Conservation (phyloP, 2,797 vertebrate genomes). For the Melanotaenia parkinsoni region DNA sequence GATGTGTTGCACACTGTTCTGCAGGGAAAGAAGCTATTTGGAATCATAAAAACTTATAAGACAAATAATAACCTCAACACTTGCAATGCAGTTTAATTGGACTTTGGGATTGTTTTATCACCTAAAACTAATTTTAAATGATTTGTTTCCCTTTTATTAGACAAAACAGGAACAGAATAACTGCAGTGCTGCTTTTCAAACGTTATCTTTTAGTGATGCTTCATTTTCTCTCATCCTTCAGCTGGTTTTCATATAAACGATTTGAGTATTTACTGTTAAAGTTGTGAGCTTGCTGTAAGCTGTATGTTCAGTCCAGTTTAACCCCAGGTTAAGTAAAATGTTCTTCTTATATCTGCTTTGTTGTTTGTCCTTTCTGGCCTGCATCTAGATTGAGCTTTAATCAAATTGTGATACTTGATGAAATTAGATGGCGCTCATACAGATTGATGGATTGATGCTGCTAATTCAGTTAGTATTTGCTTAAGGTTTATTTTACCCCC, state of each 20-base stretch:
- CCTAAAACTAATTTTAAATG: too few species aligned
- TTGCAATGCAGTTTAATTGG: too few species aligned
- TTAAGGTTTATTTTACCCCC: slow-evolving; percentile 42
- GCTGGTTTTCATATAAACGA: not conserved
- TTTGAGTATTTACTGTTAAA: too few species aligned
- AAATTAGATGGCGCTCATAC: slow-evolving; percentile 53
- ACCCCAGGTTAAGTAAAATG: not conserved
- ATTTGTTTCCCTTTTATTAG: not conserved
- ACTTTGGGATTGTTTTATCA: too few species aligned
- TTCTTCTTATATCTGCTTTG: not conserved
- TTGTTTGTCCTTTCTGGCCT: slow-evolving; percentile 14
- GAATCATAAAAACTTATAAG: too few species aligned
- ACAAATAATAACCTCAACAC: too few species aligned
- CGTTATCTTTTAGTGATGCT: not conserved
- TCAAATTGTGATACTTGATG: slow-evolving; percentile 65
- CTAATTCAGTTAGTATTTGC: slow-evolving; percentile 51
- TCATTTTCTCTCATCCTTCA: not conserved
- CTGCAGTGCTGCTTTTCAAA: not conserved
- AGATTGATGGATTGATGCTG: slow-evolving; percentile 37
- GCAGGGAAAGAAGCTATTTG: too few species aligned
- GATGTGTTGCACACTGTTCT: too few species aligned
- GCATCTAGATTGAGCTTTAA: slow-evolving; percentile 57
- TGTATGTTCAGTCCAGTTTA: slow-evolving; percentile 1
- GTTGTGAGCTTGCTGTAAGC: not conserved
- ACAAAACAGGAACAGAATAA: not conserved